A percentile compares a stretch with the other conserved stretches of the same genome.
phyloP scores from a whole-genome alignment of 1,140 invertebrate species.

The Drosophila tsacasi region DNA sequence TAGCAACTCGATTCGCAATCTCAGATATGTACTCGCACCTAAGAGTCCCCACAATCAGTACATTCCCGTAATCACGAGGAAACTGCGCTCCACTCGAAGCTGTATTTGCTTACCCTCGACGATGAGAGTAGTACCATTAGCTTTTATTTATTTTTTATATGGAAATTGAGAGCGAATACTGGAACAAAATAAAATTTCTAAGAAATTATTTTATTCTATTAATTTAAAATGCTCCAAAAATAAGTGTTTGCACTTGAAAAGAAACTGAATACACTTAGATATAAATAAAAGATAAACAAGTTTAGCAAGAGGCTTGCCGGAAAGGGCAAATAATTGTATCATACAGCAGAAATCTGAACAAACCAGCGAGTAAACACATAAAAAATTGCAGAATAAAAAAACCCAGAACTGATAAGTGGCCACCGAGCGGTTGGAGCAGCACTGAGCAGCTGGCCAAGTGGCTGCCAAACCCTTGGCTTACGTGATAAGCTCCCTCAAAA shows the following conservation, averaged over 20 bases:
- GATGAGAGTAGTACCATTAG: neutral
- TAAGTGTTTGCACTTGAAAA: neutral
- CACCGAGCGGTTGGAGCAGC: constrained; percentile 16
- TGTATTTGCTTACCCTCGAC: constrained; percentile 35
- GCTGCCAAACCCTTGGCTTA: constrained; percentile 25
- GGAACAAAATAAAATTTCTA: neutral
- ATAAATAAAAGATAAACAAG: neutral
- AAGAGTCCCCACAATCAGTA: constrained; percentile 3
- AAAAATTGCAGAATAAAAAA: constrained; percentile 2
- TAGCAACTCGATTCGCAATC: constrained; percentile 41
- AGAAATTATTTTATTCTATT: neutral
- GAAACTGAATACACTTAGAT: neutral
- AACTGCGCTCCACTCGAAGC: constrained; percentile 17
- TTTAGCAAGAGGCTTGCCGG: neutral
- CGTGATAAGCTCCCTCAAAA: constrained; percentile 21
- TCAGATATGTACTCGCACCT: constrained; percentile 35
- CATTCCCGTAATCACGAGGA: constrained; percentile 18
- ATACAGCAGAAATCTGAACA: constrained; percentile 13
- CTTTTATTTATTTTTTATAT: neutral
- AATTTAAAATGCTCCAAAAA: neutral
- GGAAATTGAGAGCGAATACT: neutral
- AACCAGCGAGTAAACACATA: constrained; percentile 8
- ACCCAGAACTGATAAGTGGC: constrained; percentile 46
- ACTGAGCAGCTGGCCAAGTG: constrained; percentile 16
- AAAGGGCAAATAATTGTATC: constrained; percentile 1